A percentile compares a stretch with the other conserved stretches of the same genome.
Conservation (phyloP, 1,140 invertebrate species). For the Cyclina sinensis region DNA sequence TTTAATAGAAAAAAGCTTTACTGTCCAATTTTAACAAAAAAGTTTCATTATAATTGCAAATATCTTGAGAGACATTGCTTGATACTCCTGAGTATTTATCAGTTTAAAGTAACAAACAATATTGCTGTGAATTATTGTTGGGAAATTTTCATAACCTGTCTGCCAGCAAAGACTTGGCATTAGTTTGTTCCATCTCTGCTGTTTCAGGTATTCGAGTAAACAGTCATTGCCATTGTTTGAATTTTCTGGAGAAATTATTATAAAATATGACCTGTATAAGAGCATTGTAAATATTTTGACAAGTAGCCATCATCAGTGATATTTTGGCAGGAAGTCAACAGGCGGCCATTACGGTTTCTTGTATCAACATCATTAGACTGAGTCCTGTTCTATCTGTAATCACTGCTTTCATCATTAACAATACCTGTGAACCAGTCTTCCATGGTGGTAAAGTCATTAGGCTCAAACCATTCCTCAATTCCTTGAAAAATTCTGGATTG, state of each 20-base stretch:
- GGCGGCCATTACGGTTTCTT: slow-evolving; percentile 31
- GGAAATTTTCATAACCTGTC: no score
- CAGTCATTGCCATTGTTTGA: not conserved
- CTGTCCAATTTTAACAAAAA: no score
- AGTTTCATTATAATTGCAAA: no score
- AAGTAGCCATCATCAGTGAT: not conserved
- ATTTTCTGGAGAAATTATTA: not conserved
- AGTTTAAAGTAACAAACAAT: no score
- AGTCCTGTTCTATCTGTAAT: slow-evolving; percentile 41
- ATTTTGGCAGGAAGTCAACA: slow-evolving; percentile 33
- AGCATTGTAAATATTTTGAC: slow-evolving; percentile 54
- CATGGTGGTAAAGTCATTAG: not conserved
- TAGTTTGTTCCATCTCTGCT: no score
- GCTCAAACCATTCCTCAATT: not conserved
- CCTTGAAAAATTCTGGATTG: not conserved
- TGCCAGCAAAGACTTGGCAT: no score
- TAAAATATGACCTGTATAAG: slow-evolving; percentile 14
- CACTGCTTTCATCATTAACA: slow-evolving; percentile 59
- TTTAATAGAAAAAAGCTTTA: no score
- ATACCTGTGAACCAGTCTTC: slow-evolving; percentile 15
- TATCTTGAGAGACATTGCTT: no score
- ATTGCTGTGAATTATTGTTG: no score
- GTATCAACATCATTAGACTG: slow-evolving; percentile 61
- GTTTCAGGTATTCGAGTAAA: no score
- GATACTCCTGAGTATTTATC: no score